These are phyloP conservation scores for Trematomus loennbergii DNA, from an alignment of 2,113 vertebrate species.

Conservation along the genomic window DNA sequence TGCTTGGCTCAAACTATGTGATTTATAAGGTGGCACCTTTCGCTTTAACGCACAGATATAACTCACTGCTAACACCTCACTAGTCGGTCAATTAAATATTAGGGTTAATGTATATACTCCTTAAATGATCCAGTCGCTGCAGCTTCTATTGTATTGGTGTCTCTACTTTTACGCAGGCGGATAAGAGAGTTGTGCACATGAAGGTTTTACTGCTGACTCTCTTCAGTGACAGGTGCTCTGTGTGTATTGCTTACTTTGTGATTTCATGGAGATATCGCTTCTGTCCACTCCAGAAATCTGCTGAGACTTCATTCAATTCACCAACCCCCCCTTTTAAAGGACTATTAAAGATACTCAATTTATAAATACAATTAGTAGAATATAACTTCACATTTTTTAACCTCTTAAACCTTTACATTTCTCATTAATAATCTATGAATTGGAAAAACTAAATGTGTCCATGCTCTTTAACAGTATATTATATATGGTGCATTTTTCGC, in stretches of 20 bases:
- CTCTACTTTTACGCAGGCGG: not conserved
- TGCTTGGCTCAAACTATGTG: not conserved
- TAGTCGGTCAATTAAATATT: not conserved
- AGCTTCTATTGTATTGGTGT: too few relatives aligned
- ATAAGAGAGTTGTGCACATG: slow-evolving; percentile 35
- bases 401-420: not conserved
- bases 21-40: slow-evolving; percentile 27
- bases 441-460: not conserved
- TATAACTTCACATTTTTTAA: not conserved
- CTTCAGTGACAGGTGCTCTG: slow-evolving; percentile 70
- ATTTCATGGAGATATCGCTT: slow-evolving; percentile 60
- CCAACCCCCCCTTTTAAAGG: not conserved
- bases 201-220: slow-evolving; percentile 51
- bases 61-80: not conserved
- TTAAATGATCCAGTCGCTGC: not conserved
- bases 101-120: too few relatives aligned
- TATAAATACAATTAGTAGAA: too few relatives aligned
- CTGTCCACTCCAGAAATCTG: slow-evolving; percentile 34
- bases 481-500: not conserved
- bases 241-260: slow-evolving; percentile 49
- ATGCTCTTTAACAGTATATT: too few relatives aligned
- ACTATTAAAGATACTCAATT: too few relatives aligned
- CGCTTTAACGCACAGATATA: slow-evolving; percentile 33
- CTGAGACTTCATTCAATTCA: slow-evolving; percentile 25
- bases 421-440: not conserved